phyloP scores from a whole-genome alignment of 1,140 invertebrate species.

The Oedothorax gibbosus region DNA sequence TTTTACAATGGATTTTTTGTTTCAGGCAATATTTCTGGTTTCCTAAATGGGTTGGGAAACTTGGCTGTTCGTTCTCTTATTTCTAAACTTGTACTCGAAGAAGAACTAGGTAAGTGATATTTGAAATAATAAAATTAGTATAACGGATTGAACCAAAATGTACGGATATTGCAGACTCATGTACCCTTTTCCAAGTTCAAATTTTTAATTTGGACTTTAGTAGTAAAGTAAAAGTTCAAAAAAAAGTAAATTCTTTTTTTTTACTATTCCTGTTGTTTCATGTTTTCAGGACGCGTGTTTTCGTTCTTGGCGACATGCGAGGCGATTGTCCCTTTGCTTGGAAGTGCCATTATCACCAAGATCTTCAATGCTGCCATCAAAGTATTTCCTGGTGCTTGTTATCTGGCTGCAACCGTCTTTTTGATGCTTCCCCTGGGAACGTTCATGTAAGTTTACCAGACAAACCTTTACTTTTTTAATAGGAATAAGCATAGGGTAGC shows the following conservation, averaged over 20 bases:
- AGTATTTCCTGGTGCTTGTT: conserved; percentile 43
- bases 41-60: conserved; percentile 38
- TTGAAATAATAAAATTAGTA: no score
- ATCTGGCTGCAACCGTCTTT: conserved; percentile 37
- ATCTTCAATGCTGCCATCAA: conserved; percentile 51
- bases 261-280: background rate
- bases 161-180: no score
- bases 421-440: conserved; percentile 38
- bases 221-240: no score
- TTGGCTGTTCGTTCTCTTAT: conserved; percentile 41
- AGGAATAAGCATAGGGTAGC: no score
- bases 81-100: conserved; percentile 43
- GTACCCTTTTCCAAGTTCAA: background rate
- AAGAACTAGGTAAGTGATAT: conserved; percentile 37
- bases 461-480: no score
- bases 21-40: conserved; percentile 50
- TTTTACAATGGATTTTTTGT: background rate
- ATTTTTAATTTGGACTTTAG: background rate
- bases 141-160: no score
- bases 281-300: conserved; percentile 26
- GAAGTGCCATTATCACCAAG: conserved; percentile 19
- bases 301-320: conserved; percentile 52
- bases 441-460: conserved; percentile 39
- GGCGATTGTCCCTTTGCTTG: conserved; percentile 31
- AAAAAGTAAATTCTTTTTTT: no score